Percentiles rank a stretch among this genome's conserved stretches.
Conservation (phyloP, 2,113 vertebrate species). For the Ailuropoda melanoleuca region DNA sequence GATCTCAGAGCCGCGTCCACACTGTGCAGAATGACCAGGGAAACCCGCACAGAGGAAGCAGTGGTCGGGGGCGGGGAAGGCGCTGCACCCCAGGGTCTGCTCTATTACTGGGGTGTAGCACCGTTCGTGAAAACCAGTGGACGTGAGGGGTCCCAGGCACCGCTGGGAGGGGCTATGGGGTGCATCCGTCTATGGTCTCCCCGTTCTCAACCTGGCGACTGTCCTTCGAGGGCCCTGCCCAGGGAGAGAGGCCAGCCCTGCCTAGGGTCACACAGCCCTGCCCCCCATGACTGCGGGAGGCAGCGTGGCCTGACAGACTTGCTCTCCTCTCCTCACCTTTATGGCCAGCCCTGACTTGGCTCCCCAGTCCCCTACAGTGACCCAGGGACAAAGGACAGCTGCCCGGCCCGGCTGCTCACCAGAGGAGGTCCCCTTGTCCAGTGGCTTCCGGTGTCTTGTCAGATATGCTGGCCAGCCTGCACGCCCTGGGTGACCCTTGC, state of each 20-base stretch:
- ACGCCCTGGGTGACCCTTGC: too few relatives aligned
- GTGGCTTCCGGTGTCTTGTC: not conserved
- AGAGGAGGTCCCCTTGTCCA: not conserved
- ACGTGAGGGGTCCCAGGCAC: not conserved
- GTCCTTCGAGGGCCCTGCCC: too few relatives aligned
- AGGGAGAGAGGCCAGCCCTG: not conserved
- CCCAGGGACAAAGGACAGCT: not conserved
- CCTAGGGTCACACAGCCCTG: not conserved
- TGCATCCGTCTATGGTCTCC: not conserved
- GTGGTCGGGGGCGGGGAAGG: not conserved
- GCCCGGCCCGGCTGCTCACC: not conserved
- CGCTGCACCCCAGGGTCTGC: rapidly evolving
- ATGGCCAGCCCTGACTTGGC: not conserved
- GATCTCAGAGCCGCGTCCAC: rapidly evolving
- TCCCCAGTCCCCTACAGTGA: not conserved
- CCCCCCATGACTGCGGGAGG: not conserved
- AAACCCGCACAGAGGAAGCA: not conserved
- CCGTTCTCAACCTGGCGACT: not conserved
- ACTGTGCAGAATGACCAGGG: rapidly evolving
- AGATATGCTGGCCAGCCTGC: not conserved
- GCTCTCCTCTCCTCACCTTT: not conserved
- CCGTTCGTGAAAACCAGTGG: not conserved
- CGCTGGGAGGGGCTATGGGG: not conserved
- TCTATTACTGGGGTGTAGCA: rapidly evolving
- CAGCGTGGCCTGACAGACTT: not conserved